Conservation (phyloP, 2,797 vertebrate species). For the Pantherophis vulpinus region DNA sequence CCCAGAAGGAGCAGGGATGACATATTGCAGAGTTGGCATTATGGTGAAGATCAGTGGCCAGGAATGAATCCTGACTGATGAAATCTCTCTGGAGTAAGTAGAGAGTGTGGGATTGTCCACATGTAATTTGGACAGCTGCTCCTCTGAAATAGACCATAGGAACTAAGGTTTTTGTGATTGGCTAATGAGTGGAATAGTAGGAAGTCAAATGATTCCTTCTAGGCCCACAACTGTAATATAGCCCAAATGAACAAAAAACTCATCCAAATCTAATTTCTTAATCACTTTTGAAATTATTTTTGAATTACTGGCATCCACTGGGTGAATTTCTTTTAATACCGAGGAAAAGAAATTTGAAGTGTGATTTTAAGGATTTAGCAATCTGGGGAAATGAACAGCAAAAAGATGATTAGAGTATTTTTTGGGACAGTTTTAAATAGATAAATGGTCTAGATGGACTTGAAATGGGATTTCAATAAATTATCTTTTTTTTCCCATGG, state of each 20-base stretch:
- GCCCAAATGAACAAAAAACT: not conserved
- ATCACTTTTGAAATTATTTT: not conserved
- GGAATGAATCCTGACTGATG: not conserved
- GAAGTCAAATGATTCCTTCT: not conserved
- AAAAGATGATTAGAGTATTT: not conserved
- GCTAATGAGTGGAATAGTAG: not conserved
- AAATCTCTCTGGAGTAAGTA: not conserved
- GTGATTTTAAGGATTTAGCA: not conserved
- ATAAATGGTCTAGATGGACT: not conserved
- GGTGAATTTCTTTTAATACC: not conserved
- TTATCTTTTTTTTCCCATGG: not conserved
- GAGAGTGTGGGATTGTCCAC: not conserved
- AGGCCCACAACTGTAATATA: not conserved
- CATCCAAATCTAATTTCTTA: not conserved
- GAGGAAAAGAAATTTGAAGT: not conserved
- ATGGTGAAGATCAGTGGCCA: not conserved
- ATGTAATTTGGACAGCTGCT: not conserved
- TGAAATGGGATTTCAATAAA: not conserved
- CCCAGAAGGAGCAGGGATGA: not conserved
- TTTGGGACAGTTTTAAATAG: not conserved
- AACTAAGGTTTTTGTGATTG: not conserved
- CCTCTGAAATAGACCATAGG: not conserved
- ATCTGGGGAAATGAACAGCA: not conserved
- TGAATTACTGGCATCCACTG: not conserved
- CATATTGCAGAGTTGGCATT: not conserved